Percentiles rank a stretch among this genome's conserved stretches.
phyloP scores from a whole-genome alignment of 30 jellyfish, hydroid and myxozoan genomes.

The Aurelia sp. region DNA sequence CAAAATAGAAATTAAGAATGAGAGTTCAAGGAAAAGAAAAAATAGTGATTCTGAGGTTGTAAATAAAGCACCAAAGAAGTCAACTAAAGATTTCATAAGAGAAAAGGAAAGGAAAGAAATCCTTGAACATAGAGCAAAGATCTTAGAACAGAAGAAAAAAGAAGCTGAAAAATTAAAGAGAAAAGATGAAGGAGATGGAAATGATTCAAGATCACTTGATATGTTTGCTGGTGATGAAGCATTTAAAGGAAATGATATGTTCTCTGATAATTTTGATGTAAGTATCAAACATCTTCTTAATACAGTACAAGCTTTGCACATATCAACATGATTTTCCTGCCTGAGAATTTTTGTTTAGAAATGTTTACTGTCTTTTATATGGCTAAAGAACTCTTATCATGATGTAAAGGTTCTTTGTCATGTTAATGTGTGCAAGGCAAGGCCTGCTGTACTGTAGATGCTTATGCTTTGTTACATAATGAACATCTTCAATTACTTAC shows the following conservation, averaged over 20 bases:
- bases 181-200: conserved; percentile 15
- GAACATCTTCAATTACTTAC: no score
- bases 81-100: neutral
- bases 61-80: neutral
- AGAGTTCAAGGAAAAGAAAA: conserved; percentile 8
- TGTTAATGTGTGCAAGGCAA: no score
- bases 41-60: neutral
- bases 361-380: no score
- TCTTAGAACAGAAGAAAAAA: conserved; percentile 23
- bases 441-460: neutral
- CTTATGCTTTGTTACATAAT: neutral
- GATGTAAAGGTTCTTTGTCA: no score
- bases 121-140: conserved; percentile 46
- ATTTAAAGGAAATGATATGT: conserved; percentile 87
- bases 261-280: conserved; percentile 95
- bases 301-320: no score
- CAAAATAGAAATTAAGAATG: neutral
- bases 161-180: conserved; percentile 43
- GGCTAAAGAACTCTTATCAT: neutral
- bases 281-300: neutral
- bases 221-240: conserved; percentile 95
- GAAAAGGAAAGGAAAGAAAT: conserved; percentile 29
- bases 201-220: conserved; percentile 70
- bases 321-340: no score
- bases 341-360: no score